phyloP scores from a whole-genome alignment of 92 coral and sea anemone genomes.

The Heliopora coerulea region DNA sequence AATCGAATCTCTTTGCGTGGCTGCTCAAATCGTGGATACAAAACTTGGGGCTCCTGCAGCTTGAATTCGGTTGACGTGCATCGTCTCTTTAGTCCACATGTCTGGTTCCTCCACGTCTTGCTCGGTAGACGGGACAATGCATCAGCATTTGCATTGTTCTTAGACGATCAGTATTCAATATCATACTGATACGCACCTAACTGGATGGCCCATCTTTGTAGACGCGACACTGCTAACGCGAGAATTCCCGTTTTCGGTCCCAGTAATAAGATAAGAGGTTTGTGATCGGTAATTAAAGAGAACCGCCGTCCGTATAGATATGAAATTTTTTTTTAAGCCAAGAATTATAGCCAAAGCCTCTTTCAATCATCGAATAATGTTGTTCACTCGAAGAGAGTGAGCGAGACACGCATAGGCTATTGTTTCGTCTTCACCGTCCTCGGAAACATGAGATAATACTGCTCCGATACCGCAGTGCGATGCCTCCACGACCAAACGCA shows the following conservation, averaged over 20 bases:
- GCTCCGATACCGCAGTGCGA: conserved; percentile 47
- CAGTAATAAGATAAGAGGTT: conserved; percentile 39
- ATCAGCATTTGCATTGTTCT: conserved; percentile 51
- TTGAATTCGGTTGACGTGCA: conserved; percentile 42
- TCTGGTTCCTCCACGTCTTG: conserved; percentile 20
- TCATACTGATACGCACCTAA: conserved; percentile 37
- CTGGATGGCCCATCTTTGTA: conserved; percentile 45
- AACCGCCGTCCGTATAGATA: conserved; percentile 56
- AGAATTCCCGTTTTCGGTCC: conserved; percentile 49
- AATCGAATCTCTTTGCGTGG: conserved; percentile 40
- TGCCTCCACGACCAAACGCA: conserved; percentile 51
- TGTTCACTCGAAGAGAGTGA: conserved; percentile 41
- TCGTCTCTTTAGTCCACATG: conserved; percentile 26
- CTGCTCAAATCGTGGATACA: conserved; percentile 15
- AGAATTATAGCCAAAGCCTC: conserved; percentile 54
- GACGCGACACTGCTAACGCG: conserved; percentile 37
- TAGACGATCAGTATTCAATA: conserved; percentile 38
- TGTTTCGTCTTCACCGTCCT: conserved; percentile 47
- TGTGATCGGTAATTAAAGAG: conserved; percentile 51
- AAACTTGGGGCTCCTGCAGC: conserved; percentile 28
- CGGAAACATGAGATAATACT: conserved; percentile 39
- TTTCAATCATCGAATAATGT: conserved; percentile 46
- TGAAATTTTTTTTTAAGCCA: conserved; percentile 51
- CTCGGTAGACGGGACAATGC: conserved; percentile 48
- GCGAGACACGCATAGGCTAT: conserved; percentile 50